These are phyloP conservation scores for Tetragnatha versicolor DNA, from an alignment of 1,140 invertebrate species.

Conservation along the genomic window DNA sequence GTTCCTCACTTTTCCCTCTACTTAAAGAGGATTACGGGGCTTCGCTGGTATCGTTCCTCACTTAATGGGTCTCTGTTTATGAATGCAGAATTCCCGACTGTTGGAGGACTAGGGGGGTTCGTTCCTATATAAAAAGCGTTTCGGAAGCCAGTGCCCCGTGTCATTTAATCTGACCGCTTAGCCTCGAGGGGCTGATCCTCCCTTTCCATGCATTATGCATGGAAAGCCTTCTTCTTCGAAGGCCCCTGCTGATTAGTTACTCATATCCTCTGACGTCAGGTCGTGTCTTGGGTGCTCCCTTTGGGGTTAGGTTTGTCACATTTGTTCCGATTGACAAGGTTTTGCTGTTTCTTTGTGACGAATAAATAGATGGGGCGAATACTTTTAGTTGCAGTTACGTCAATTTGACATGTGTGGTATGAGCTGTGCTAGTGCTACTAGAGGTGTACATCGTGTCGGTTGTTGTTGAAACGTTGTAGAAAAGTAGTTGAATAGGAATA, in stretches of 20 bases:
- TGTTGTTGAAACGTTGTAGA: too few relatives aligned
- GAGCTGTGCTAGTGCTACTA: too few relatives aligned
- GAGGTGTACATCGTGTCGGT: too few relatives aligned
- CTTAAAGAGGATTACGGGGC: conserved; percentile 2
- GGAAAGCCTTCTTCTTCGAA: neutral
- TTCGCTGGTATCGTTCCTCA: conserved; percentile 15
- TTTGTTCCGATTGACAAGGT: neutral
- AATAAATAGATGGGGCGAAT: too few relatives aligned
- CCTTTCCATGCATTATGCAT: conserved; percentile 51
- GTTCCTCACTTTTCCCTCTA: neutral
- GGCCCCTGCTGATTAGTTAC: conserved; percentile 39
- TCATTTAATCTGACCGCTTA: conserved; percentile 51
- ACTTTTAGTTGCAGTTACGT: too few relatives aligned
- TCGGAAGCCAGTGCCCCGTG: conserved; percentile 7
- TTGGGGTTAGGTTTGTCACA: neutral
- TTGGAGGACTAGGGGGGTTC: neutral
- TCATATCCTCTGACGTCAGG: conserved; percentile 44
- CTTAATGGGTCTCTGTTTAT: conserved; percentile 18
- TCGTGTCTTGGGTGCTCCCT: neutral
- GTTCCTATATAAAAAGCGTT: neutral
- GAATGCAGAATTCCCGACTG: conserved; percentile 18
- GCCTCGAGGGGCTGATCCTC: conserved; percentile 11
- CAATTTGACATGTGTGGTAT: too few relatives aligned
- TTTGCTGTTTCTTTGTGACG: too few relatives aligned
- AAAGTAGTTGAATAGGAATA: too few relatives aligned